These are phyloP conservation scores for Phrynosoma platyrhinos DNA, from an alignment of 2,113 vertebrate genomes.

Conservation along the genomic window DNA sequence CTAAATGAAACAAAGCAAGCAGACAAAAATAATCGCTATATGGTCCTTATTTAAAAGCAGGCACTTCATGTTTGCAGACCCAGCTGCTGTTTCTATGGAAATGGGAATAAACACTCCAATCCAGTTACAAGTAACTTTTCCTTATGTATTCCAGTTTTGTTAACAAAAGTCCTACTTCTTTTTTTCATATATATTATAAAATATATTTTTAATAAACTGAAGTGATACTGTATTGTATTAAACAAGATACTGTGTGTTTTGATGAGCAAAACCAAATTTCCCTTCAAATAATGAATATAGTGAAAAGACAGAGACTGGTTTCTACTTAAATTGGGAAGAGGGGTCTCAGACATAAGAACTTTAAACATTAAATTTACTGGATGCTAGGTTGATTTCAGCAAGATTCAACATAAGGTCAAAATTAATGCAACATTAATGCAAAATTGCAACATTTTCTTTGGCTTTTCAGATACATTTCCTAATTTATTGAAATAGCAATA, in stretches of 20 bases:
- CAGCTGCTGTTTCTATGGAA: slow-evolving; percentile 55
- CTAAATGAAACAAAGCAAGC: slow-evolving; percentile 53
- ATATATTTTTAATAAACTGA: slow-evolving; percentile 21
- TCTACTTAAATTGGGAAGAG: neutral
- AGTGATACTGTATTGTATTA: slow-evolving; percentile 17
- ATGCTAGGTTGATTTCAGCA: neutral
- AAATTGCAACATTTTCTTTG: neutral
- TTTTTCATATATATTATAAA: neutral
- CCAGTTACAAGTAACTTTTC: slow-evolving; percentile 3
- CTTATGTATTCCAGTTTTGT: slow-evolving; percentile 25
- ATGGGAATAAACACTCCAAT: slow-evolving; percentile 45
- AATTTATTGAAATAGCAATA: neutral
- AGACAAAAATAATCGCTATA: slow-evolving; percentile 60
- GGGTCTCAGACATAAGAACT: neutral
- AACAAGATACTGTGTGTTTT: neutral
- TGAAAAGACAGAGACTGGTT: neutral
- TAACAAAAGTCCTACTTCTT: slow-evolving; percentile 12
- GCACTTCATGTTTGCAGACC: slow-evolving; percentile 48
- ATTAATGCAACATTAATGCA: neutral
- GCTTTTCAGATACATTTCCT: neutral
- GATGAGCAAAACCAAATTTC: slow-evolving; percentile 25
- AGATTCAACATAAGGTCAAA: neutral
- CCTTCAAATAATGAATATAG: neutral
- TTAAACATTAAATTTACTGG: neutral
- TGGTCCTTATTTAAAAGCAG: slow-evolving; percentile 64